Evolutionary conservation across 1,140 invertebrate genomes (phyloP), one percentile per base, ranked within the genome.

Genomic region (Oncopodura yosiiana): DNA sequence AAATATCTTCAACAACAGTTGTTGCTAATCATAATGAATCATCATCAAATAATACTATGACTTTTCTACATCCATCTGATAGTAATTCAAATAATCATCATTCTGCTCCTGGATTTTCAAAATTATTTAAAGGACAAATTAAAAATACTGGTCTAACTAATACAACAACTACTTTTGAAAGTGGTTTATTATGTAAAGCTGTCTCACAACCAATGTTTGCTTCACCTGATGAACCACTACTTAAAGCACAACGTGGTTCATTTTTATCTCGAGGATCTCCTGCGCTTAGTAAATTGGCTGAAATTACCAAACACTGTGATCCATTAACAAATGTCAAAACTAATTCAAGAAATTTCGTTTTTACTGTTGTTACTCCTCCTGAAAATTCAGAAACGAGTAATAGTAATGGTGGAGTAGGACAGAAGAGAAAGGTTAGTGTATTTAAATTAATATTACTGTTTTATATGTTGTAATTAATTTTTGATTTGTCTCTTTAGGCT

Each of bases 241-340:
- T 38, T 12, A 53, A 59, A 46, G 57, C 54, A 42, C 62, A 76
- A 57, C 75, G 78, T 65, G 82, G 82, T 1, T 87, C 84, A 0
- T 80, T 87, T 59, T 68, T 87, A 36, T 71, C 75, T 1, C 74
- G 82, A 54, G 78, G 78, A 37, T 76, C 80, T 51, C 74, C 79
- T 18, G 73, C 79, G 1, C 69, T 87, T 9, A 75, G 77, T 4
- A 75, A 79, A 50, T 70, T 88, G 23, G 82, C 83, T 0, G 74
- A 78, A 37, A 71, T 80, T 23, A 77, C 79, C 0, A 80, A 76
- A 61, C 69, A 72, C 21, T 38, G 41, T 12, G 63, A 62, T 8
- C n/a, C 45, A 26, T 24, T 61, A 21, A 65, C 53, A 6, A 64
- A 64, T 1, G 61, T 70, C 3, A 67, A 70, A 55, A 74, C 72